Evolutionary conservation across 2,797 vertebrate genomes (phyloP).

Genomic region (Novumbra hubbsi): DNA sequence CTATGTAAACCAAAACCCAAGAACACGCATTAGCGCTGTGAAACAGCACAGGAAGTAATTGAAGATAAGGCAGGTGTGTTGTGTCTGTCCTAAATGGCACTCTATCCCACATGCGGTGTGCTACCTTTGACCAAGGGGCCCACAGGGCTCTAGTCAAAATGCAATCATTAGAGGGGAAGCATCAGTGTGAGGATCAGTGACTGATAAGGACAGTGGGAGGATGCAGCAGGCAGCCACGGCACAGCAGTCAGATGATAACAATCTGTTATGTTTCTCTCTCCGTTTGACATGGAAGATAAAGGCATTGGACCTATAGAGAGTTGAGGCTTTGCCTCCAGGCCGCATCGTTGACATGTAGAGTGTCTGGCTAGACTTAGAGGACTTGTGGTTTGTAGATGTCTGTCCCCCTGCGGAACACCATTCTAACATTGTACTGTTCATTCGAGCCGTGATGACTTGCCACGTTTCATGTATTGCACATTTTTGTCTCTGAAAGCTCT

Average conservation of each 20-base stretch:
- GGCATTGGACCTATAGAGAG: neutral
- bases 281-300: slow-evolving; percentile 47
- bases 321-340: slow-evolving; percentile 8
- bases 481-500: slow-evolving; percentile 54
- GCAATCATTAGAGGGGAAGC: slow-evolving; percentile 50
- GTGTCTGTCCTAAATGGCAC: neutral
- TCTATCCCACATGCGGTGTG: neutral
- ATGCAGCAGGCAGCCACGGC: neutral
- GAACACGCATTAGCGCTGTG: slow-evolving; percentile 48
- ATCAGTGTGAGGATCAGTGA: slow-evolving; percentile 39
- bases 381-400: slow-evolving; percentile 30
- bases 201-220: slow-evolving; percentile 41
- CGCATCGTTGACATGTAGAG: slow-evolving; percentile 42
- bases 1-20: slow-evolving; percentile 56
- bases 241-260: slow-evolving; percentile 49
- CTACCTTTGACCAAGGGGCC: neutral
- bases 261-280: slow-evolving; percentile 54
- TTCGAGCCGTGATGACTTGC: neutral
- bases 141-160: neutral
- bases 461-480: slow-evolving; percentile 4
- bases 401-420: neutral
- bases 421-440: slow-evolving; percentile 10
- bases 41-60: slow-evolving; percentile 19
- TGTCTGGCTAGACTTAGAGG: slow-evolving; percentile 39
- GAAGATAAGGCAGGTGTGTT: neutral